Evolutionary conservation across 2,888 invertebrate genomes (phyloP).

Genomic region (Blomia tropicalis): DNA sequence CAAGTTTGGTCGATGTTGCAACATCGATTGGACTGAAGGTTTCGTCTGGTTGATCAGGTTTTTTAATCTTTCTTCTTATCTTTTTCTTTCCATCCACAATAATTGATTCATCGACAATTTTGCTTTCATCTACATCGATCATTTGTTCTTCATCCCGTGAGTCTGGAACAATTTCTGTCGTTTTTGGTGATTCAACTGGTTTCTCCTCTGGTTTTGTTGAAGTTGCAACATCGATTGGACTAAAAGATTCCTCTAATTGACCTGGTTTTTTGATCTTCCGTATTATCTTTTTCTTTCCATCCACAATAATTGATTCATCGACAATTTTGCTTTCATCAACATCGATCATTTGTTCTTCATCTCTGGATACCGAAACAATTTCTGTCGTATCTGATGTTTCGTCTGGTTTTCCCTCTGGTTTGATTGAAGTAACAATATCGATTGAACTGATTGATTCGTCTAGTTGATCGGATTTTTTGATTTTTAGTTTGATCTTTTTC

Average conservation of each 20-base stretch:
- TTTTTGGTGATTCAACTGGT: background rate
- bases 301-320: background rate
- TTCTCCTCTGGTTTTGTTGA: background rate
- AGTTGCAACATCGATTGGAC: background rate
- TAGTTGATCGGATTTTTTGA: background rate
- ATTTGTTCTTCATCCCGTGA: background rate
- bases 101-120: background rate
- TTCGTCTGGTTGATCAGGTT: conserved; percentile 1
- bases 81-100: background rate
- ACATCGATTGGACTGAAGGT: background rate
- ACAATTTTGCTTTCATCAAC: background rate
- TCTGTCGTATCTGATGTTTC: background rate
- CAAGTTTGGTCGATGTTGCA: background rate
- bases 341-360: background rate
- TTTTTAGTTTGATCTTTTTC: background rate
- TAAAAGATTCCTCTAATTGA: background rate
- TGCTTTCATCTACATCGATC: background rate
- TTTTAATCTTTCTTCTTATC: background rate
- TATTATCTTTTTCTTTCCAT: background rate
- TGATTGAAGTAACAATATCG: background rate
- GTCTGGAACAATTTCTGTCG: background rate
- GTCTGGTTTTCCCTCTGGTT: background rate
- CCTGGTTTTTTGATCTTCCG: background rate
- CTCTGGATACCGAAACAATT: background rate
- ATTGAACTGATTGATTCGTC: too few relatives aligned